phyloP scores from a whole-genome alignment of 1,140 invertebrate genomes.

The Chionoecetes opilio region DNA sequence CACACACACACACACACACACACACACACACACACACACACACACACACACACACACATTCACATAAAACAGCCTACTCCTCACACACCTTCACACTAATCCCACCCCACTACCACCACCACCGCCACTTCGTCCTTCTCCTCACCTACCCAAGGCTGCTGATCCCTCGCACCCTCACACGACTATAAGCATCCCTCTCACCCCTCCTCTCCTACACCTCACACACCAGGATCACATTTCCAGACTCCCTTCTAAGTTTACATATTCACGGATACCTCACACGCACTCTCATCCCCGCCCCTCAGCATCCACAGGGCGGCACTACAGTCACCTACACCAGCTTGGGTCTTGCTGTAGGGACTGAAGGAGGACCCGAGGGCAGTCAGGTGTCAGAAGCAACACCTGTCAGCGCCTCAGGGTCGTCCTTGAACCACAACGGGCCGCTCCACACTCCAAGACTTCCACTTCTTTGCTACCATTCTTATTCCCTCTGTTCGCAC shows the following conservation, averaged over 20 bases:
- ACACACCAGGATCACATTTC: not conserved
- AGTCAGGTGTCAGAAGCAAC: not conserved
- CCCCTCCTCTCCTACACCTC: not conserved
- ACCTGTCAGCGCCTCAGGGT: not conserved
- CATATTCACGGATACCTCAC: not conserved
- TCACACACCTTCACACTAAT: too few species aligned
- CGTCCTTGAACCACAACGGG: slow-evolving; percentile 3
- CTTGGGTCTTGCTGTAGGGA: not conserved
- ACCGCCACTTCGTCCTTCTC: too few species aligned
- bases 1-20: not conserved
- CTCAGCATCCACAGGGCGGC: not conserved
- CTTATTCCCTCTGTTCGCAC: not conserved
- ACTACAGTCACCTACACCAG: not conserved
- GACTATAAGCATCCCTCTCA: not conserved
- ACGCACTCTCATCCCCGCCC: not conserved
- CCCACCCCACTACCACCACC: too few species aligned
- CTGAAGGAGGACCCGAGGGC: not conserved
- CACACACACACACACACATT: not conserved
- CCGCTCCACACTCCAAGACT: not conserved
- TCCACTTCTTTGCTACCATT: not conserved
- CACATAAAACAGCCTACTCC: too few species aligned
- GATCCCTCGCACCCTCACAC: too few species aligned
- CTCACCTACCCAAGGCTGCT: too few species aligned
- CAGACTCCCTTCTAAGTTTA: not conserved
- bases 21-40: not conserved